Evolutionary conservation across 2,797 vertebrate species (phyloP).

Genomic region (Rhadinocentrus ornatus): DNA sequence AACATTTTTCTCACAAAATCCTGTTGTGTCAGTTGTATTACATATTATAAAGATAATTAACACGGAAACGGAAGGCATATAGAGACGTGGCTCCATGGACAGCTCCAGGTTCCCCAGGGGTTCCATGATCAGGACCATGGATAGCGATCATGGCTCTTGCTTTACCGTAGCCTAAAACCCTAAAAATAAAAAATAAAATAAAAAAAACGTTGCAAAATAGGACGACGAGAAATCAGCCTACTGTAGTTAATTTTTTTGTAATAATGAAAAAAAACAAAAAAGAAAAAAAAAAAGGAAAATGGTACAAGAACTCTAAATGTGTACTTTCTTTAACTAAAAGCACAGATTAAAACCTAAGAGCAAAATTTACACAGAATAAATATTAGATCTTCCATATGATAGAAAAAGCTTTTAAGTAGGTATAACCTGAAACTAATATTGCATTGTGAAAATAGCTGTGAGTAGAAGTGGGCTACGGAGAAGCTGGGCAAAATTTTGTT

Average conservation of each 20-base stretch:
- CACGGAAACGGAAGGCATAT: not conserved
- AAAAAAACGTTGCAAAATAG: not conserved
- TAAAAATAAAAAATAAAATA: no score
- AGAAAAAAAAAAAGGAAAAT: no score
- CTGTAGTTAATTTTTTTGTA: not conserved
- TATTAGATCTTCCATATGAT: not conserved
- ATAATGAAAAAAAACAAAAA: not conserved
- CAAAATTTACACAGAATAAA: not conserved
- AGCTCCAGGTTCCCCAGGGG: not conserved
- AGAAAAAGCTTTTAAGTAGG: not conserved
- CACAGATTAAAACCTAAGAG: no score
- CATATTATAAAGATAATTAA: not conserved
- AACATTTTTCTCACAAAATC: not conserved
- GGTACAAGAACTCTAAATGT: not conserved
- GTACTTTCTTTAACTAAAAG: not conserved
- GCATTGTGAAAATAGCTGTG: not conserved
- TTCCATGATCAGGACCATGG: conserved; percentile 44
- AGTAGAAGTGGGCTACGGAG: not conserved
- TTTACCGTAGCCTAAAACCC: no score
- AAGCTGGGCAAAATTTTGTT: not conserved
- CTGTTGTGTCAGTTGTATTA: not conserved
- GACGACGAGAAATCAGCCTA: not conserved
- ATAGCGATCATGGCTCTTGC: conserved; percentile 11
- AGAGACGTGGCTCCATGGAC: not conserved
- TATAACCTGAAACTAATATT: not conserved